phyloP scores from a whole-genome alignment of 1,140 invertebrate species.

The Drosophila chauvacae region DNA sequence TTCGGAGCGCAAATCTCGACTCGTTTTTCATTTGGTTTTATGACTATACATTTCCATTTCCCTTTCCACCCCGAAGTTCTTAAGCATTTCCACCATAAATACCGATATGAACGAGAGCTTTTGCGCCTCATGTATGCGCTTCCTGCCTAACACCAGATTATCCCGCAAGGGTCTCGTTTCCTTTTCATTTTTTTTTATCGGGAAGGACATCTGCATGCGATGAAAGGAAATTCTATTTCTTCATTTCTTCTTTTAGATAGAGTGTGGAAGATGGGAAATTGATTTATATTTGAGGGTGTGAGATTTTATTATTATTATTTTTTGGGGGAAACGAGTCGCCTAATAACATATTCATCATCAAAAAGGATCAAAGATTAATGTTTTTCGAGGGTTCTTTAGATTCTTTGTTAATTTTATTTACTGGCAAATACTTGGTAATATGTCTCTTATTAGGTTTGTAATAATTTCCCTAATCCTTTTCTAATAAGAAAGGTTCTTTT shows the following conservation, averaged over 20 bases:
- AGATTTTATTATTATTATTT: conserved; percentile 9
- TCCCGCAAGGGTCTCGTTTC: conserved; percentile 17
- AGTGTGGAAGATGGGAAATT: conserved; percentile 19
- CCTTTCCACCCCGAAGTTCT: conserved; percentile 24
- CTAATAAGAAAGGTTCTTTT: background rate
- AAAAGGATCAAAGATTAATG: background rate
- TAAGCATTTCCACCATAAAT: conserved; percentile 40
- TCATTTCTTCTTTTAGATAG: conserved; percentile 17
- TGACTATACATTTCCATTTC: conserved; percentile 17
- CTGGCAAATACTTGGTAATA: background rate
- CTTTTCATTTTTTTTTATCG: conserved; percentile 14
- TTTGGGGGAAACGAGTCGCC: background rate
- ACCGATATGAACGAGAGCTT: conserved; percentile 38
- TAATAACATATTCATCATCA: background rate
- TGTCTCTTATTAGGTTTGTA: too few relatives aligned
- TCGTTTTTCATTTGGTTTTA: conserved; percentile 75
- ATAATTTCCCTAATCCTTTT: background rate
- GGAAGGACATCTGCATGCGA: conserved; percentile 32
- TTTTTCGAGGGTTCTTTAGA: too few relatives aligned
- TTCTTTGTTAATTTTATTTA: background rate
- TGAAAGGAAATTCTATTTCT: conserved; percentile 22
- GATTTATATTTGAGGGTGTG: conserved; percentile 5
- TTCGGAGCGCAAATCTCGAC: conserved; percentile 57
- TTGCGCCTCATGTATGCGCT: conserved; percentile 41
- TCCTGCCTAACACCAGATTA: conserved; percentile 37